Evolutionary conservation across 2,797 vertebrate species (phyloP).

Genomic region (Falco concolor): DNA sequence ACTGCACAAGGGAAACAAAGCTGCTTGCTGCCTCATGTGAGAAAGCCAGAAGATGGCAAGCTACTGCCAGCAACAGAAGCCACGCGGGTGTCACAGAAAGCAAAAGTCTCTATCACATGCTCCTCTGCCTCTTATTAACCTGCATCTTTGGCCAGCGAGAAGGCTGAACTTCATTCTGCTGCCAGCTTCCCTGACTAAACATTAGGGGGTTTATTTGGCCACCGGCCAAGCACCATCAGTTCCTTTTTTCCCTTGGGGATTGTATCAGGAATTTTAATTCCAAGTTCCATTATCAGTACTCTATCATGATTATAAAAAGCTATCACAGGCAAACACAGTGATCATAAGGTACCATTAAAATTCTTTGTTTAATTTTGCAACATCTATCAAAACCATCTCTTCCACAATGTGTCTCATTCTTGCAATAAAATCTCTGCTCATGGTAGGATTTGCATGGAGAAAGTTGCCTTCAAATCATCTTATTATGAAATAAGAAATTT

Average conservation of each 20-base stretch:
- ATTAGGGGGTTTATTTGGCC: background rate
- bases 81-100: background rate
- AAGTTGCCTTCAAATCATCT: background rate
- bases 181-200: background rate
- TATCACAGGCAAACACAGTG: background rate
- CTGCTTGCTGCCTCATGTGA: background rate
- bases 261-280: background rate
- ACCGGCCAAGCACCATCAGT: background rate
- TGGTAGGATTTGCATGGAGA: background rate
- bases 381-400: background rate
- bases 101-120: background rate
- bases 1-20: background rate
- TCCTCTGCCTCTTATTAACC: background rate
- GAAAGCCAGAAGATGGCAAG: background rate
- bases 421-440: background rate
- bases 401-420: background rate
- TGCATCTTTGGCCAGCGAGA: background rate
- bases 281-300: background rate
- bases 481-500: background rate
- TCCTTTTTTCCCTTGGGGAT: background rate
- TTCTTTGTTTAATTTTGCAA: background rate
- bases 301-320: background rate
- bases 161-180: background rate
- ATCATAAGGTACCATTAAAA: background rate
- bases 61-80: background rate